Evolutionary conservation across 1,140 invertebrate genomes (phyloP), one percentile per base, ranked within the genome.

Genomic region (Lordiphosa collinella): DNA sequence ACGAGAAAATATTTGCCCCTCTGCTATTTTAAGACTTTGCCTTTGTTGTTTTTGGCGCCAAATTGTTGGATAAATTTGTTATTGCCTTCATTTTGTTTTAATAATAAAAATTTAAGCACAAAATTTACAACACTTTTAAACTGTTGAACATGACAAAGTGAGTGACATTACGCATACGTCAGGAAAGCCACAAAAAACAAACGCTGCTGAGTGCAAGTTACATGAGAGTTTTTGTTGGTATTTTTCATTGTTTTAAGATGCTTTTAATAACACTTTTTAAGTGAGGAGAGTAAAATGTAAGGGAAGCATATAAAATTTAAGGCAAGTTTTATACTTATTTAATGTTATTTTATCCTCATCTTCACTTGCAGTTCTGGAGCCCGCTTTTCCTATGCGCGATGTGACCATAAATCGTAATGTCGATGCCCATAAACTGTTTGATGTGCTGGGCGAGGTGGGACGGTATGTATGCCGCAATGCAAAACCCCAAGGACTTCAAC

Each of bases 331-430:
- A 25, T 11, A 7, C 22, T 11, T 22, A 12, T 41, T 41, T 41
- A 10, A 22, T 7, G 11, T 35, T 16, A 31, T 18, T 22, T 49
- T 22, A 5, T 1, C 37, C 44, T 13, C 12, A 6, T 51, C 1
- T 41, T 25, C 38, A 38, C 60, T 72, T 62, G 2, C 92, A 97
- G 95, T 96, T 88, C 90, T 96, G 70, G 94, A 96, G 68, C 93
- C 95, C 6, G 93, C 93, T 57, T 97, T 97, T 90, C 93, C 94
- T 1, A 94, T 93, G 84, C 91, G 94, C 89, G 93, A 96, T 90
- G 95, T 97, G 57, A 91, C 90, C 46, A 93, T 96, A 75, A 93
- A 94, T 82, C 92, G 93, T 51, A 93, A 92, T 64, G 91, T 93
- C 40, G 94, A 96, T 88, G 93, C 96, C 64, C 93, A 95, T 87